Evolutionary conservation across 2,113 vertebrate species (phyloP).

Genomic region (Malurus elegans): DNA sequence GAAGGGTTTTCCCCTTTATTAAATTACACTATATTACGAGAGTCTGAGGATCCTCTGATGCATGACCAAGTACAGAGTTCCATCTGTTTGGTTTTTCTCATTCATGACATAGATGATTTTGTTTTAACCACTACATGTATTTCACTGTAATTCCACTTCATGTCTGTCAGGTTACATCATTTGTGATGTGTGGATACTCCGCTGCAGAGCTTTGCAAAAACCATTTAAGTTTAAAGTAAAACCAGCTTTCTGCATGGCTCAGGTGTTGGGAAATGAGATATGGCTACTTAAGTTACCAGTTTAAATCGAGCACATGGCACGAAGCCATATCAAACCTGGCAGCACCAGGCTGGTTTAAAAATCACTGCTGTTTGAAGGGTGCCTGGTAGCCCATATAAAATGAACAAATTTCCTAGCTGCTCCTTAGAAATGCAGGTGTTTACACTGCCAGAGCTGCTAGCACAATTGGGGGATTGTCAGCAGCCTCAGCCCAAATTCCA

Average conservation of each 20-base stretch:
- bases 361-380: not conserved
- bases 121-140: slow-evolving; percentile 66
- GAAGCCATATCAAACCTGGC: slow-evolving; percentile 5
- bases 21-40: slow-evolving; percentile 69
- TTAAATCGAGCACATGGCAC: not conserved
- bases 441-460: not conserved
- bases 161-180: slow-evolving; percentile 71
- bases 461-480: not conserved
- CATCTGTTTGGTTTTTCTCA: slow-evolving; percentile 73
- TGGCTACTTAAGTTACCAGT: not conserved
- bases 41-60: slow-evolving; percentile 67
- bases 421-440: not conserved
- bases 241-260: slow-evolving; percentile 53
- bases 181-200: slow-evolving; percentile 49
- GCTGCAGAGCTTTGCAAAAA: slow-evolving; percentile 27
- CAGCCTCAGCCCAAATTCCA: not conserved
- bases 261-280: not conserved
- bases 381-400: slow-evolving; percentile 4
- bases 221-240: slow-evolving; percentile 53
- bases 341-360: not conserved
- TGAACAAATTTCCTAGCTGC: not conserved
- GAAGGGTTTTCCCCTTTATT: slow-evolving; percentile 35
- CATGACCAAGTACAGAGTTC: slow-evolving; percentile 66
- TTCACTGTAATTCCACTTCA: slow-evolving; percentile 68
- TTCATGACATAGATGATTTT: slow-evolving; percentile 69